Conservation (phyloP, 2,113 vertebrate species). For the Brienomyrus brachyistius region DNA sequence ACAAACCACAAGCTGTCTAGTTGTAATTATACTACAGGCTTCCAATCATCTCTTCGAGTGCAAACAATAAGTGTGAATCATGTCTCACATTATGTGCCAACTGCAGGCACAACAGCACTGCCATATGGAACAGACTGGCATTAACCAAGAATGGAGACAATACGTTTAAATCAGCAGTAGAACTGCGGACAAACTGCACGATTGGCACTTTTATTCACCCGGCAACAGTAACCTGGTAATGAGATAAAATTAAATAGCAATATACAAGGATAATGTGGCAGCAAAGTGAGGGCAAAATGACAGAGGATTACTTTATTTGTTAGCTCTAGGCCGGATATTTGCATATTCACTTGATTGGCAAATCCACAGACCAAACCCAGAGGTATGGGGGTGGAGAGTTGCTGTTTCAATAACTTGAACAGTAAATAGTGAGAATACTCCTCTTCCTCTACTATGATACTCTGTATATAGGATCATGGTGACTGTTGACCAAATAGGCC, state of each 20-base stretch:
- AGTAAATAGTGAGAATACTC: not conserved
- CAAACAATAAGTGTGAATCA: constrained; percentile 20
- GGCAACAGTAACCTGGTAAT: constrained; percentile 14
- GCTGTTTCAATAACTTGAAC: not conserved
- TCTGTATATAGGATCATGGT: not conserved
- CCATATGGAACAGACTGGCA: not conserved
- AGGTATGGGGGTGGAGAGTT: not conserved
- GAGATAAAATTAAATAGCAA: constrained; percentile 21
- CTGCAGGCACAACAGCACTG: constrained; percentile 12
- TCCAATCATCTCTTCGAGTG: constrained; percentile 7
- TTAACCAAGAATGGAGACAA: not conserved
- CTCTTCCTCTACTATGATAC: not conserved
- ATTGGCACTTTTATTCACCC: not conserved
- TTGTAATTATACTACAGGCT: constrained; percentile 11
- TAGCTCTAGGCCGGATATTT: not conserved
- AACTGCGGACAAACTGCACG: not conserved
- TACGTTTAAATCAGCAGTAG: not conserved
- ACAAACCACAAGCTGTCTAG: not conserved
- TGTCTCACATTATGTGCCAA: constrained; percentile 6
- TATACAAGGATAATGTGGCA: not conserved
- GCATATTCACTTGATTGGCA: not conserved
- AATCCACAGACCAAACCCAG: not conserved
- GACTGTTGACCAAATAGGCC: not conserved
- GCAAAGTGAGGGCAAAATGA: constrained; percentile 5
- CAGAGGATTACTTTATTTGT: constrained; percentile 3